phyloP scores from a whole-genome alignment of 2,797 vertebrate genomes.

The Echiichthys vipera region DNA sequence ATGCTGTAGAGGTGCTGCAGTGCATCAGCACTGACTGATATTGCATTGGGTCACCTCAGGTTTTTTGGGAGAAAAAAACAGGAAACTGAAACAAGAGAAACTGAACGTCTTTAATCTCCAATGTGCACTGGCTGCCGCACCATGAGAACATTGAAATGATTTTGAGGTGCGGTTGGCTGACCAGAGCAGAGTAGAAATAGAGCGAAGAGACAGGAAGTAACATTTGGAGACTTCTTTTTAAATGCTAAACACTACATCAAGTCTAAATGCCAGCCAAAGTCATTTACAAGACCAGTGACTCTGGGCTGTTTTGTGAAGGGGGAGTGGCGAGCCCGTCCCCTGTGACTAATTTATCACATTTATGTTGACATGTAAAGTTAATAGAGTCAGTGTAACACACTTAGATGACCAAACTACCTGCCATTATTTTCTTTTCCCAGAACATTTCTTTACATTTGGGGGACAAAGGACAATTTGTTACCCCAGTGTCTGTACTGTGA shows the following conservation, averaged over 20 bases:
- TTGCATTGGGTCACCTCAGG: constrained; percentile 8
- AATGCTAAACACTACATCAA: constrained; percentile 46
- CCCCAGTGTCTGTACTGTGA: background rate
- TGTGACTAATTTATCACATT: constrained; percentile 44
- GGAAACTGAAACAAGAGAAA: constrained; percentile 23
- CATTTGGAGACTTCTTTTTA: constrained; percentile 25
- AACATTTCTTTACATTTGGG: background rate
- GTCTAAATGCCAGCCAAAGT: constrained; percentile 51
- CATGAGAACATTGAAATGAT: constrained; percentile 10
- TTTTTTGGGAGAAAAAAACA: constrained; percentile 34
- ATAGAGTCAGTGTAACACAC: constrained; percentile 10
- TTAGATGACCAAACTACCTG: background rate
- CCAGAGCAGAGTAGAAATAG: constrained; percentile 24
- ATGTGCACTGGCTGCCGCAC: constrained; percentile 29
- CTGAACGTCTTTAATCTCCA: constrained; percentile 21
- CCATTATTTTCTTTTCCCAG: background rate
- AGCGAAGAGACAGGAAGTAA: constrained; percentile 37
- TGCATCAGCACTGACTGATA: constrained; percentile 22
- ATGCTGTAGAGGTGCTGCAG: constrained; percentile 12
- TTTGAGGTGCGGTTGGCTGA: constrained; percentile 24
- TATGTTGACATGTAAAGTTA: constrained; percentile 33
- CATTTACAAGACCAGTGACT: constrained; percentile 37
- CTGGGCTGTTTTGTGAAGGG: constrained; percentile 10
- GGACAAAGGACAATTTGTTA: background rate
- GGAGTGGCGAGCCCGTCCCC: constrained; percentile 1